Percentiles rank a stretch among this genome's conserved stretches.
These are phyloP conservation scores for Hetaerina titia DNA, from an alignment of 2,888 invertebrate species.

Conservation along the genomic window DNA sequence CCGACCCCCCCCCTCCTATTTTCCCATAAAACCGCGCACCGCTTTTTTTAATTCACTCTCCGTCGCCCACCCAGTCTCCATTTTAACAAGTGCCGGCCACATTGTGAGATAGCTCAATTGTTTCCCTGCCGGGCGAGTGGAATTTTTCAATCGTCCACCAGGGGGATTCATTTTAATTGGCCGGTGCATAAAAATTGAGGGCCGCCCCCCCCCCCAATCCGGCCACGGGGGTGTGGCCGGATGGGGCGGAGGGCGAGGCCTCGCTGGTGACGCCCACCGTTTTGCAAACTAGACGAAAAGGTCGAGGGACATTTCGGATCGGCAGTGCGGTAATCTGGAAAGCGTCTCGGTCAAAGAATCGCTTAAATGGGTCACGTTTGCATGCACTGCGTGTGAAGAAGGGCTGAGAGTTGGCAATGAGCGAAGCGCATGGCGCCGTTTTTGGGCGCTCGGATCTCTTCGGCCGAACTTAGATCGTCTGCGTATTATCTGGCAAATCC, in stretches of 20 bases:
- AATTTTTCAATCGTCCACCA: neutral
- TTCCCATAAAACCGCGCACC: neutral
- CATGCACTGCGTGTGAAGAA: too few species aligned
- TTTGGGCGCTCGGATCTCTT: too few species aligned
- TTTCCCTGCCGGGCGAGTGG: neutral
- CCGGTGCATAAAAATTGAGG: constrained; percentile 18
- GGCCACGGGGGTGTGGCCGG: too few species aligned
- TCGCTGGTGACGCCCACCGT: too few species aligned
- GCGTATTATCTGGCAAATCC: too few species aligned
- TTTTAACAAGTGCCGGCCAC: neutral
- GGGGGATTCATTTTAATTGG: constrained; percentile 35
- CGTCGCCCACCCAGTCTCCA: neutral
- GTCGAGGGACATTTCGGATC: neutral
- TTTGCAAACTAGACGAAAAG: neutral
- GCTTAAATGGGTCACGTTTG: too few species aligned
- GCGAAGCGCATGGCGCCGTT: too few species aligned
- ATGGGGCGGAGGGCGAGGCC: neutral
- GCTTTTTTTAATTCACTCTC: neutral
- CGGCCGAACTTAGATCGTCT: too few species aligned
- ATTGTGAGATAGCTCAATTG: neutral
- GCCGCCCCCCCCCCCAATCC: neutral
- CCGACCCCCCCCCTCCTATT: neutral
- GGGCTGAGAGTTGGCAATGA: too few species aligned
- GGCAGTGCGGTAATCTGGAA: too few species aligned
- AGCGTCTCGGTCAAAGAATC: too few species aligned